Evolutionary conservation across 2,888 invertebrate species (phyloP), one percentile per base, ranked within the genome.

Genomic region (Orthosia incerta): DNA sequence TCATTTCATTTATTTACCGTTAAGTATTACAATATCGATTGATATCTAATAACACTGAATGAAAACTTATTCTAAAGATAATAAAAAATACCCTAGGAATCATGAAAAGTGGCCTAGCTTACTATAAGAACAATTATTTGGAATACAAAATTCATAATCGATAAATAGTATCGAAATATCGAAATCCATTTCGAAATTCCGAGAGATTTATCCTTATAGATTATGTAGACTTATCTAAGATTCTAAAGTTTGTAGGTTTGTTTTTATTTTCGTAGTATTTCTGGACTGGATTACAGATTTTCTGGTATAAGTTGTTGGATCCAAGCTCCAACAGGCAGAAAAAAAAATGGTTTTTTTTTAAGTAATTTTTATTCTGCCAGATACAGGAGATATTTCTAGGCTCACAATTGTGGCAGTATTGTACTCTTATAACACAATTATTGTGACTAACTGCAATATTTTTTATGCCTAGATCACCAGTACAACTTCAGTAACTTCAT

Each of bases 91-190:
- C 60, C 79, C 89, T 91, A 91, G 84, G 84, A 90, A 89, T 89
- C 89, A 89, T 85, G 78, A 90, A 89, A 89, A 87, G 89, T 89
- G 82, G 90, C 88, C 90, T 92, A 93, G 87, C 90, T 91, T 88
- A 88, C 87, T 90, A 91, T 84, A 77, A 79, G 83, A 89, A 85
- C 79, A 83, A 89, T 91, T 74, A 91, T 91, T 91, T 91, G 89
- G 91, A 91, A 90, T 90, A 91, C 81, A 89, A 90, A 79, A 82
- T 83, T 83, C 71, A 84, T 82, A 80, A 86, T 74, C 88, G 95
- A 95, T 95, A 95, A 93, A 89, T 90, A 86, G 60, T 92, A 90
- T 96, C 93, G 91, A 95, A 95, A 92, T 91, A 91, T 89, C 93
- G 93, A 95, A 93, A 72, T 76, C 50, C n/a, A 56, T 83, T 93